Conservation (phyloP, 2,888 invertebrate species). For the Drosophila histrio region DNA sequence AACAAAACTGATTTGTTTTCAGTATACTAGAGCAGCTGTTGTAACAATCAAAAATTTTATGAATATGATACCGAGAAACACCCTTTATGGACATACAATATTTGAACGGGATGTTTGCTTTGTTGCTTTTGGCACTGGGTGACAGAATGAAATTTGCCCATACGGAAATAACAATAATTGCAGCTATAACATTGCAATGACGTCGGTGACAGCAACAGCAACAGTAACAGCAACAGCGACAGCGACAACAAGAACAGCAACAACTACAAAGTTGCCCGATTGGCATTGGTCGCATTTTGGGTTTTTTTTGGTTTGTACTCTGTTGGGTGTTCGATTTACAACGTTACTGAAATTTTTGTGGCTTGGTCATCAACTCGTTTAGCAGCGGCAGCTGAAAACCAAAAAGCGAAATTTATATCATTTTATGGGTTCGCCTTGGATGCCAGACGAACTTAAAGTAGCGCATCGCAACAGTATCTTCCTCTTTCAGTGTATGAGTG, state of each 20-base stretch:
- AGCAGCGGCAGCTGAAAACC: slow-evolving; percentile 29
- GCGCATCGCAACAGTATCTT: slow-evolving; percentile 40
- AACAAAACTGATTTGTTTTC: slow-evolving; percentile 4
- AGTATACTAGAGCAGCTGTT: slow-evolving; percentile 22
- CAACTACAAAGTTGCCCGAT: slow-evolving; percentile 48
- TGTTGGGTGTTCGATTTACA: slow-evolving; percentile 63
- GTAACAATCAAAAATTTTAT: slow-evolving; percentile 27
- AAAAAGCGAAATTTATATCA: slow-evolving; percentile 49
- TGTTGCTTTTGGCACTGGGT: slow-evolving; percentile 37
- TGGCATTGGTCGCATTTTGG: slow-evolving; percentile 61
- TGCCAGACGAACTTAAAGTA: slow-evolving; percentile 47
- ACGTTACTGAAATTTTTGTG: slow-evolving; percentile 64
- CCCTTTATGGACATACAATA: slow-evolving; percentile 33
- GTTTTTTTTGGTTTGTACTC: slow-evolving; percentile 25
- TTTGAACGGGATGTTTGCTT: slow-evolving; percentile 31
- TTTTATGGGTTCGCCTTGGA: slow-evolving; percentile 44
- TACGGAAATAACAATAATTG: slow-evolving; percentile 73
- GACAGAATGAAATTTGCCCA: slow-evolving; percentile 63
- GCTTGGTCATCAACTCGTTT: slow-evolving; percentile 74
- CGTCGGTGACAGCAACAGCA: slow-evolving; percentile 44
- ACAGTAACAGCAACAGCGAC: slow-evolving; percentile 14
- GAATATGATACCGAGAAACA: slow-evolving; percentile 14
- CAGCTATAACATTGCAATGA: slow-evolving; percentile 65
- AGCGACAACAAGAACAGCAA: slow-evolving; percentile 12
- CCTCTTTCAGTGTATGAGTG: slow-evolving; percentile 8